These are phyloP conservation scores for Sinonovacula constricta DNA, from an alignment of 1,140 invertebrate genomes.

Conservation along the genomic window DNA sequence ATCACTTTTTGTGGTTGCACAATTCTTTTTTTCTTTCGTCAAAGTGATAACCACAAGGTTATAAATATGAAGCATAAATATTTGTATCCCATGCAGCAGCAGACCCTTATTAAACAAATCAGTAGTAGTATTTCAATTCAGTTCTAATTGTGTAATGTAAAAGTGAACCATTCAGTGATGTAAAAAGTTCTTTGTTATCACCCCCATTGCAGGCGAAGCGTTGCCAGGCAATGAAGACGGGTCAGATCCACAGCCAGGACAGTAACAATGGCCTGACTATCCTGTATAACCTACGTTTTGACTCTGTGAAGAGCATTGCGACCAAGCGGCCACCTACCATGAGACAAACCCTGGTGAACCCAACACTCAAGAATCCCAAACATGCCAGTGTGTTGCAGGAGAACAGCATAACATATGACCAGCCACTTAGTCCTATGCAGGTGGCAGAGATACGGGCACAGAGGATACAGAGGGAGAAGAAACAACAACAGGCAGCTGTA, in stretches of 20 bases:
- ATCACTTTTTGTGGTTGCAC: too few species aligned
- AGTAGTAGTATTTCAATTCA: too few species aligned
- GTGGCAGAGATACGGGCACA: slow-evolving; percentile 91
- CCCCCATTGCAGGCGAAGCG: slow-evolving; percentile 81
- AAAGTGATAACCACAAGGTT: too few species aligned
- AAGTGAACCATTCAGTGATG: background rate
- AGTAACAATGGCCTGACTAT: slow-evolving; percentile 88
- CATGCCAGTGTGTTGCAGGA: slow-evolving; percentile 90
- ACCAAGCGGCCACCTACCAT: slow-evolving; percentile 85
- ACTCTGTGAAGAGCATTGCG: slow-evolving; percentile 87
- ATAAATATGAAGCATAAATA: too few species aligned
- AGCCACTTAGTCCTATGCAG: slow-evolving; percentile 89
- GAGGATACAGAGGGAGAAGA: slow-evolving; percentile 89
- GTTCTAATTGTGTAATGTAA: too few species aligned
- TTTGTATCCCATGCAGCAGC: too few species aligned
- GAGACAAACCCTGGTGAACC: slow-evolving; percentile 84
- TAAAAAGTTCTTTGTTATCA: background rate
- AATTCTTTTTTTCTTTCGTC: too few species aligned
- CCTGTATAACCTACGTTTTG: slow-evolving; percentile 86
- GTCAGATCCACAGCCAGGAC: slow-evolving; percentile 89
- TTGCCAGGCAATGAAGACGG: slow-evolving; percentile 87
- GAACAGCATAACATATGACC: slow-evolving; percentile 91
- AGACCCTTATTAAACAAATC: too few species aligned
- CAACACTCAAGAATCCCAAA: slow-evolving; percentile 87
- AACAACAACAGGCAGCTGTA: slow-evolving; percentile 78